These are phyloP conservation scores for Halcyon smyrnensis DNA, from an alignment of 2,797 vertebrate species.

Conservation along the genomic window DNA sequence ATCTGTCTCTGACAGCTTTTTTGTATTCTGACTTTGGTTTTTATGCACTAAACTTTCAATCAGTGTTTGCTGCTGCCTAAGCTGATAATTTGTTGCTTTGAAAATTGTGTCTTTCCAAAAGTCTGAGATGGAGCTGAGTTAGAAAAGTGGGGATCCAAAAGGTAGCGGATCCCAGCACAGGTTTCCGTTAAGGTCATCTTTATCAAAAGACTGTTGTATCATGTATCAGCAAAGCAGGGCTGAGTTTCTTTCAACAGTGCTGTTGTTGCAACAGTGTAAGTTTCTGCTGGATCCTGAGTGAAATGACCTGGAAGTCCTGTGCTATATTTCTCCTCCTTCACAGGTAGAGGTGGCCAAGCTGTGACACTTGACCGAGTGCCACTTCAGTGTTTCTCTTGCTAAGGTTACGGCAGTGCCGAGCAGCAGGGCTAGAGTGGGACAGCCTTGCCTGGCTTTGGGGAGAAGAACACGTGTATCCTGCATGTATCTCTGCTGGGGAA, in stretches of 20 bases:
- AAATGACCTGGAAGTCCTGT: constrained; percentile 6
- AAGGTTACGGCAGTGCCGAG: background rate
- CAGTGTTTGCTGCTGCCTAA: constrained; percentile 21
- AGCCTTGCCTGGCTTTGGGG: background rate
- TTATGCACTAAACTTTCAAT: background rate
- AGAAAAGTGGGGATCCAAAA: background rate
- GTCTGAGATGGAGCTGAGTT: background rate
- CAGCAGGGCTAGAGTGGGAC: background rate
- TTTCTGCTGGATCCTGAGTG: background rate
- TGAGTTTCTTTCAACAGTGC: background rate
- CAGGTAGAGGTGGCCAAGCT: background rate
- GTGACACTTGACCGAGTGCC: background rate
- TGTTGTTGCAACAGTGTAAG: background rate
- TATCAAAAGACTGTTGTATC: background rate
- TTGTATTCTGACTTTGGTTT: constrained; percentile 17
- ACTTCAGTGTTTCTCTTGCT: background rate
- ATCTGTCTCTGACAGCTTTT: background rate
- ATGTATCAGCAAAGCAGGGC: rapidly evolving
- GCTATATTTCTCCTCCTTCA: constrained; percentile 54
- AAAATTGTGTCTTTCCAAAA: constrained; percentile 4
- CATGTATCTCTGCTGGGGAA: background rate
- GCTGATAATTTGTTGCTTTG: background rate
- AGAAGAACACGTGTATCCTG: rapidly evolving
- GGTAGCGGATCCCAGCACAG: background rate
- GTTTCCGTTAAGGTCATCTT: background rate